Evolutionary conservation across 2,888 invertebrate genomes (phyloP).

Genomic region (Parnassius glacialis): DNA sequence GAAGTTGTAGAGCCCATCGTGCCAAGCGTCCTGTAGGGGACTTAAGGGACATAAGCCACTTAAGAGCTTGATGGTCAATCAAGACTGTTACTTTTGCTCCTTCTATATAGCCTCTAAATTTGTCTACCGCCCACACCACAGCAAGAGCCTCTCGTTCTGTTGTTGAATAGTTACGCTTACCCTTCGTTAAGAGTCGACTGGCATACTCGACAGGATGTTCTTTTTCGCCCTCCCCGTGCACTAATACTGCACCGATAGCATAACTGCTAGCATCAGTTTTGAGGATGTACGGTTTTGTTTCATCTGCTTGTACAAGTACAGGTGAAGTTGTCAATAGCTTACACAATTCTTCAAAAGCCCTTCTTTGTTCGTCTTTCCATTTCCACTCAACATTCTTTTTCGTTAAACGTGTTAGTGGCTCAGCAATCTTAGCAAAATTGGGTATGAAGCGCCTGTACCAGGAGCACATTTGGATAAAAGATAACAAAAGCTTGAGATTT

Average conservation of each 20-base stretch:
- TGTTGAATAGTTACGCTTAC: too few species aligned
- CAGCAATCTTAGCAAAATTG: constrained; percentile 33
- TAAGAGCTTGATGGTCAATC: constrained; percentile 62
- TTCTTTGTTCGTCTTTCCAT: background rate
- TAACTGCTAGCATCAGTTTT: too few species aligned
- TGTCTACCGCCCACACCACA: constrained; percentile 33
- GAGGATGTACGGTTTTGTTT: too few species aligned
- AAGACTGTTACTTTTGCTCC: constrained; percentile 43
- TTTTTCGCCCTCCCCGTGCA: too few species aligned
- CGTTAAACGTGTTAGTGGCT: constrained; percentile 34
- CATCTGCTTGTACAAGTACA: background rate
- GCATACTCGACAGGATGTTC: too few species aligned
- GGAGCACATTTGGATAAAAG: constrained; percentile 41
- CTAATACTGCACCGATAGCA: too few species aligned
- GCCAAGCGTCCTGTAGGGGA: constrained; percentile 54
- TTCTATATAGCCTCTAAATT: constrained; percentile 42
- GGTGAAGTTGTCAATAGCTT: background rate
- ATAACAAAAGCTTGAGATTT: constrained; percentile 30
- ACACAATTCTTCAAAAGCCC: background rate
- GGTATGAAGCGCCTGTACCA: constrained; percentile 41
- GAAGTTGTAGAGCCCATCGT: background rate
- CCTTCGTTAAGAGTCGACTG: too few species aligned
- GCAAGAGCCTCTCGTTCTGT: too few species aligned
- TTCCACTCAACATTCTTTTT: background rate
- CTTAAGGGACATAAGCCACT: constrained; percentile 55